These are phyloP conservation scores for Crotalus tigris DNA, from an alignment of 2,113 vertebrate species.

Conservation along the genomic window DNA sequence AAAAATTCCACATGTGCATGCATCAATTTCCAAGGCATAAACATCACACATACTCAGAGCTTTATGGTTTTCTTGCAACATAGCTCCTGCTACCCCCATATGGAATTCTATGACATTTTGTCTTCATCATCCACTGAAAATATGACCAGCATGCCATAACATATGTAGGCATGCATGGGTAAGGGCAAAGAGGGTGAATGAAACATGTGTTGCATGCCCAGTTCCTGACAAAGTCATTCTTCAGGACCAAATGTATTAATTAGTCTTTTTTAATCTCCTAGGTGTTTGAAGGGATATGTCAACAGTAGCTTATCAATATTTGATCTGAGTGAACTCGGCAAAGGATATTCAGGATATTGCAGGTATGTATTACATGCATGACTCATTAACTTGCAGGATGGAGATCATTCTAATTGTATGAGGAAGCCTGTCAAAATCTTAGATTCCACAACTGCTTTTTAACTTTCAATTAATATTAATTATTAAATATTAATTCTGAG, in stretches of 20 bases:
- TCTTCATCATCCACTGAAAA: conserved; percentile 5
- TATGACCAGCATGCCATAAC: neutral
- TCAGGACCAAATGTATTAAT: neutral
- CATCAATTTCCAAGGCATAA: neutral
- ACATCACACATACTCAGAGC: neutral
- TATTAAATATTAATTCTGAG: neutral
- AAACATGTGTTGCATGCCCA: neutral
- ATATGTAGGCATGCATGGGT: neutral
- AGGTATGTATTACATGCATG: conserved; percentile 63
- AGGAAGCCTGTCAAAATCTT: neutral
- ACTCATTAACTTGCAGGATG: neutral
- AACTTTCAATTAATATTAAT: neutral
- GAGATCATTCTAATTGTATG: rapidly evolving
- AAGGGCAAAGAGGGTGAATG: neutral
- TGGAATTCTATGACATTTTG: conserved; percentile 11
- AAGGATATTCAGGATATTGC: conserved; percentile 83
- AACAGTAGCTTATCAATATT: conserved; percentile 96
- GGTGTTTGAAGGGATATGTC: conserved; percentile 93
- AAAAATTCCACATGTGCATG: neutral
- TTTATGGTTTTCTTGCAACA: neutral
- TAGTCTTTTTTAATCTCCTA: conserved; percentile 50
- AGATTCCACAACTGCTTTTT: neutral
- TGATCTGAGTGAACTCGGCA: conserved; percentile 81
- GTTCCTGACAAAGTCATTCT: neutral
- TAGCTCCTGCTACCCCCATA: neutral